Conservation (phyloP, 1,140 invertebrate genomes). For the Idris sp. region DNA sequence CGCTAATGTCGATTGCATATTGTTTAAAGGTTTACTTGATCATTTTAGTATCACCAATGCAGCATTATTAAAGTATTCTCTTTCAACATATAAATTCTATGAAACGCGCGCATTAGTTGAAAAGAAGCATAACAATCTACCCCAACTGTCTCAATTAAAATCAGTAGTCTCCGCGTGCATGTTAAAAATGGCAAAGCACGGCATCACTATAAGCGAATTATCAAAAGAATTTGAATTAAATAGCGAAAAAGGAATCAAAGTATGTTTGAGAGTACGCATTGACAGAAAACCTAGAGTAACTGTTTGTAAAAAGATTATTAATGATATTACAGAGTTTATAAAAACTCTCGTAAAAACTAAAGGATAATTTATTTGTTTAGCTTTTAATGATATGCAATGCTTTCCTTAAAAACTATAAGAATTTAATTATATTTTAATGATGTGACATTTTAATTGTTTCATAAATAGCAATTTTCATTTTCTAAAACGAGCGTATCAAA, state of each 20-base stretch:
- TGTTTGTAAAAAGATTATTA: slow-evolving; percentile 13
- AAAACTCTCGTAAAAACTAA: too few species aligned
- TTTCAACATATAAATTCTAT: slow-evolving; percentile 4
- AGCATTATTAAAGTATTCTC: slow-evolving; percentile 3
- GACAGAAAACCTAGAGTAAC: slow-evolving; percentile 13
- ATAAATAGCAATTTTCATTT: too few species aligned
- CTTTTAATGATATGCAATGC: too few species aligned
- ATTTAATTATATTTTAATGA: too few species aligned
- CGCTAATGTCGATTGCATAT: slow-evolving; percentile 4
- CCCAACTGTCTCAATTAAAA: background rate
- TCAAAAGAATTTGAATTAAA: slow-evolving; percentile 6
- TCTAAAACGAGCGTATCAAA: too few species aligned
- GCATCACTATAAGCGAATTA: slow-evolving; percentile 24
- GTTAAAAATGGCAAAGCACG: slow-evolving; percentile 30
- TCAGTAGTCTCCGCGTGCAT: slow-evolving; percentile 7
- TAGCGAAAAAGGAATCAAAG: slow-evolving; percentile 2
- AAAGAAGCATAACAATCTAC: background rate
- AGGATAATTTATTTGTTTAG: too few species aligned
- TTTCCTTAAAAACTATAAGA: too few species aligned
- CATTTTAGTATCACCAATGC: slow-evolving; percentile 18
- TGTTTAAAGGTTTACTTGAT: background rate
- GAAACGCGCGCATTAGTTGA: background rate
- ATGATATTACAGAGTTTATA: background rate
- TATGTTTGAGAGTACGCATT: slow-evolving; percentile 11
- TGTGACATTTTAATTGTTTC: too few species aligned